Base-by-base conservation (phyloP, 92 coral and sea anemone species). In the Actinernus sp. region DNA sequence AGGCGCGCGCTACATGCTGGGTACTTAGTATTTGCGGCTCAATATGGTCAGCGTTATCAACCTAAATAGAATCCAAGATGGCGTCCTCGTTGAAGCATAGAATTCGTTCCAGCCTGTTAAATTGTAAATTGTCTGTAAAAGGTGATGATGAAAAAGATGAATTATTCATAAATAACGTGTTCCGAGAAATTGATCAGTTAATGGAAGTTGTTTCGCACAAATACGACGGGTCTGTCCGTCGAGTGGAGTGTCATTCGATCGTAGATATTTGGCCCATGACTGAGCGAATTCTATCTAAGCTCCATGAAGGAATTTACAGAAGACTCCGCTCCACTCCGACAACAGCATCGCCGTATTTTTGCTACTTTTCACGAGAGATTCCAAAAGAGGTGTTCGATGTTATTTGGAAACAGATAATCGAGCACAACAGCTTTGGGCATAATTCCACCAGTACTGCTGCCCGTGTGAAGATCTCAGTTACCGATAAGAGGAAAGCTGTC, bases 201-300 rank as follows among this genome's bases (percentile, higher is more conserved):
- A 55, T 55, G 44, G 62, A 28, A 44, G 18, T 44, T 4, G 22
- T 55, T 11, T 26, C 18, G 22, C 23, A 30, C 1, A 55, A 55
- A 31, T 33, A 55, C 62, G 62, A 55, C 34, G 62, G 62, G 14
- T 30, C 61, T 12, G 61, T 23, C 18, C 26, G 31, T 12, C 26
- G 12, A 3, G 31, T 24, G 29, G 31, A 55, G 31, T 63, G 40
- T 18, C 71, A 63, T 26, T 3, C 29, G 27, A 63, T 44, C 17
- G 71, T 63, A 25, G 71, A 63, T 44, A 41, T 63, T 31, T 26
- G 59, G 31, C 60, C 71, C 27, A 63, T 63, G 39, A 26, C 71
- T 37, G 28, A 40, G 55, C 52, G 71, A 63, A 20, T 18, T 27
- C 55, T 63, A 44, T 33, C 27, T 1, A 46, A 63, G 54, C 55